Evolutionary conservation across 2,113 vertebrate genomes (phyloP).

Genomic region (Zosterops hypoxanthus): DNA sequence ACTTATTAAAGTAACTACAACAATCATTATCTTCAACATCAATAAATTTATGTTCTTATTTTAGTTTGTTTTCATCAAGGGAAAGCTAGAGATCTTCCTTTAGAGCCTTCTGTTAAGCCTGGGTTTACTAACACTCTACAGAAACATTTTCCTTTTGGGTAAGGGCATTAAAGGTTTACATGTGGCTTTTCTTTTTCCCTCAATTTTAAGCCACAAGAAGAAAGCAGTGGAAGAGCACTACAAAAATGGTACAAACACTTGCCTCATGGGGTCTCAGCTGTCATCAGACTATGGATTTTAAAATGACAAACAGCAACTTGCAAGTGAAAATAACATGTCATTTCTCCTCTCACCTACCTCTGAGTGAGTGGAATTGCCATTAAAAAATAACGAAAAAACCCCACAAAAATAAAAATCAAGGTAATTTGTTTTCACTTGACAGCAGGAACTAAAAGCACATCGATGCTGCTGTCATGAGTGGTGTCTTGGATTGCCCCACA

Average conservation of each 20-base stretch:
- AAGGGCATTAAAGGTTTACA: background rate
- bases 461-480: background rate
- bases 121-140: background rate
- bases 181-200: background rate
- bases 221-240: background rate
- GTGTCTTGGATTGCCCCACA: background rate
- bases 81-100: background rate
- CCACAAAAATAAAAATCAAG: background rate
- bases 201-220: background rate
- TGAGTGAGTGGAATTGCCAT: constrained; percentile 4
- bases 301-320: background rate
- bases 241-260: background rate
- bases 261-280: background rate
- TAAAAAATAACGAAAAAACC: background rate
- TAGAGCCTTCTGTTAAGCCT: background rate
- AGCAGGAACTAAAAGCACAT: constrained; percentile 28
- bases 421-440: constrained; percentile 34
- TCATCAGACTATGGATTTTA: background rate
- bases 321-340: constrained; percentile 22
- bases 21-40: background rate
- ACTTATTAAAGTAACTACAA: background rate
- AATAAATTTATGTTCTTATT: background rate
- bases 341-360: background rate
- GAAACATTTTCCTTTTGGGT: background rate
- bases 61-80: background rate